These are phyloP conservation scores for Megaptera novaeangliae DNA, from an alignment of 2,113 vertebrate species.

Conservation along the genomic window DNA sequence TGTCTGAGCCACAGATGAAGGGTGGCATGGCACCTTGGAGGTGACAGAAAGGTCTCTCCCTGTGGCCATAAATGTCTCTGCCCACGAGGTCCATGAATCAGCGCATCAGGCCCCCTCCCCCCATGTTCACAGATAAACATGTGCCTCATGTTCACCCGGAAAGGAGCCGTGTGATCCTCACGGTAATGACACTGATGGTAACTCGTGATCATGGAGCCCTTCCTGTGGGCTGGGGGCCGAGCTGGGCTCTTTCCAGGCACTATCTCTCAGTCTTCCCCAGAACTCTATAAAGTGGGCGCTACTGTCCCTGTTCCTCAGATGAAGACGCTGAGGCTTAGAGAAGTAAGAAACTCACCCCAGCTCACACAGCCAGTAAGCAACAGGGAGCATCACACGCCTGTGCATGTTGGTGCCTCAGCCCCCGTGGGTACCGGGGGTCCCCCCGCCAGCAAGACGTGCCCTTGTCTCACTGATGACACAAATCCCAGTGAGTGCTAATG, in stretches of 20 bases:
- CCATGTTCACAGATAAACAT: rapidly evolving
- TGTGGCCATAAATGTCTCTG: not conserved
- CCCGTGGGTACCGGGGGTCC: rapidly evolving
- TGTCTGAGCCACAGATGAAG: not conserved
- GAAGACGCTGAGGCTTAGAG: not conserved
- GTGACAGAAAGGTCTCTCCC: not conserved
- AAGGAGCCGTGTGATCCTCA: not conserved
- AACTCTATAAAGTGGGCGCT: rapidly evolving
- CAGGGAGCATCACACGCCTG: rapidly evolving
- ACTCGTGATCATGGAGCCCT: rapidly evolving
- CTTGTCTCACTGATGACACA: not conserved
- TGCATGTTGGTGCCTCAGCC: too few species aligned
- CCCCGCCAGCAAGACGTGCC: not conserved
- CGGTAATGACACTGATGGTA: rapidly evolving
- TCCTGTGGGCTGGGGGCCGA: not conserved
- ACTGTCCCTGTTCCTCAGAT: not conserved
- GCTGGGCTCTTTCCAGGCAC: not conserved
- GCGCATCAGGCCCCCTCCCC: rapidly evolving
- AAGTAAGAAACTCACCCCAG: too few species aligned
- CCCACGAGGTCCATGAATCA: not conserved
- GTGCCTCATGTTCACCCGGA: rapidly evolving
- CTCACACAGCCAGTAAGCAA: not conserved
- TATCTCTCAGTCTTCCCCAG: rapidly evolving
- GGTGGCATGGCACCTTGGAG: not conserved
- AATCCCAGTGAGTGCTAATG: rapidly evolving